Base-by-base conservation (phyloP, 2,113 vertebrate species). In the Dascyllus trimaculatus region DNA sequence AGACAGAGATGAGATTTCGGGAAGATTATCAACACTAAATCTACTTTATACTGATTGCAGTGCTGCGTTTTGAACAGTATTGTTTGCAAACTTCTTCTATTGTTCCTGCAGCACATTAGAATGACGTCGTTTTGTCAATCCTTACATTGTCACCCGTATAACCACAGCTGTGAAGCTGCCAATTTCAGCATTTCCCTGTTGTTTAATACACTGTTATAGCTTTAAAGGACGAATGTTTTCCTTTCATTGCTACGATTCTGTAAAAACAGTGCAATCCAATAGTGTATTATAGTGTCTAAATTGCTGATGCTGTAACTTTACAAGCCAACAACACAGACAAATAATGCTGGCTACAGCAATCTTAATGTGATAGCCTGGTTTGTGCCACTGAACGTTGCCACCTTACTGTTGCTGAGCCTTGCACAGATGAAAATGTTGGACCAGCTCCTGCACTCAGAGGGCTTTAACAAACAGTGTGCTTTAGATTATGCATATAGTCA, bases 271-370 rank as follows among this genome's bases (percentile, higher is more conserved):
- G 26, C 66, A 78, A 61, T 79, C 43, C 64, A 78, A 51, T 69
- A 76, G 29, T 71, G 19, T 74, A 69, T 71, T 74, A 61, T 48
- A 63, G 48, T 14, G 17, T 46, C 56, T 35, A 69, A 86, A 83
- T 81, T 68, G 87, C 79, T 86, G 85, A 81, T 74, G 71, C 61
- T 67, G 57, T 77, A 67, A 72, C 48, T 85, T 80, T 78, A 73
- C 35, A 45, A 77, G 75, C 49, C 68, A 85, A 71, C 60, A 61
- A 73, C 71, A 56, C 17, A 9, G 54, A 80, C 59, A 73, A 75
- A 78, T 74, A 83, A 11, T 69, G 82, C 85, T 78, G 70, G 78
- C 75, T 67, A 14, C 70, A 69, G 84, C 77, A 79, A 25, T 77
- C 74, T 59, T 58, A 59, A 69, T 70, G 56, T 65, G 65, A 74